These are phyloP conservation scores for Pseudochirops corinnae DNA, from an alignment of 2,797 vertebrate genomes.

Conservation along the genomic window DNA sequence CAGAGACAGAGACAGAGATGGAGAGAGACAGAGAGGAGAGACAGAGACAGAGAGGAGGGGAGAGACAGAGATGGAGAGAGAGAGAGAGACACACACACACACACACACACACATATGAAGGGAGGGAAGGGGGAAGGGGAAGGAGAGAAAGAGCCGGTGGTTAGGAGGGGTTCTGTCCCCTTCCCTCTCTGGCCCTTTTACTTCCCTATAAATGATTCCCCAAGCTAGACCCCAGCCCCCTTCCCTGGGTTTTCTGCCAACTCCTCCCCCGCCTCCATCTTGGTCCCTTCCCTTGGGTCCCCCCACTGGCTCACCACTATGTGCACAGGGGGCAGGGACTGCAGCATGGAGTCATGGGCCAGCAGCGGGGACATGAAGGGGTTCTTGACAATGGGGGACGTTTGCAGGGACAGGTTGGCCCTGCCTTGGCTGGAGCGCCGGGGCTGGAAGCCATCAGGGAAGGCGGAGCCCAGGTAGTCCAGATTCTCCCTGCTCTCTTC, in stretches of 20 bases:
- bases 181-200: too few relatives aligned
- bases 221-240: slow-evolving; percentile 44
- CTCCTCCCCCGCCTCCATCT: not conserved
- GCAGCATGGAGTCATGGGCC: slow-evolving; percentile 92
- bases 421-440: slow-evolving; percentile 88
- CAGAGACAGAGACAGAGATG: too few relatives aligned
- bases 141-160: too few relatives aligned
- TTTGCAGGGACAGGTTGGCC: slow-evolving; percentile 86
- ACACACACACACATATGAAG: not conserved
- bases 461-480: slow-evolving; percentile 66
- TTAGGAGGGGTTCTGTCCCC: not conserved
- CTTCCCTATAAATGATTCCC: too few relatives aligned
- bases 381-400: slow-evolving; percentile 90
- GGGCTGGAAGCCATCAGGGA: slow-evolving; percentile 91
- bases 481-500: not conserved
- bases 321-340: slow-evolving; percentile 90
- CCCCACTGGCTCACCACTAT: slow-evolving; percentile 90
- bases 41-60: too few relatives aligned
- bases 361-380: slow-evolving; percentile 95
- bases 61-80: too few relatives aligned
- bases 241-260: not conserved
- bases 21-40: too few relatives aligned
- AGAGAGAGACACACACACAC: too few relatives aligned
- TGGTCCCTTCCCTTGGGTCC: fast-evolving
- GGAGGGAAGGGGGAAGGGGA: too few relatives aligned